Base-by-base conservation (phyloP, 2,113 vertebrate species). In the Oxyura jamaicensis region DNA sequence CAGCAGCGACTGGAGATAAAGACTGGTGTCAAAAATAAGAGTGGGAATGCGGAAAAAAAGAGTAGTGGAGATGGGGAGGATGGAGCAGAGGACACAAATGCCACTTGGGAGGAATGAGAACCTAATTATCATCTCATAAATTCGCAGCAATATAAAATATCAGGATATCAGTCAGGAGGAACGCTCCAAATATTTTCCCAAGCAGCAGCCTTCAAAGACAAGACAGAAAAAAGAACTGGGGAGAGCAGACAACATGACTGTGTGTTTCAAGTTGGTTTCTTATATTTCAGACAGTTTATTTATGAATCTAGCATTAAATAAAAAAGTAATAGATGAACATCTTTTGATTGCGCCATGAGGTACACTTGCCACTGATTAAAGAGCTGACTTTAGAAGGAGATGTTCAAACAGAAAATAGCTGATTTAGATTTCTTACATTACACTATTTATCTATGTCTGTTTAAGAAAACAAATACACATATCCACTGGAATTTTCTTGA, bases 391-490 rank as follows among this genome's bases (percentile, higher is more conserved):
- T 62, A 58, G 55, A 81, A 91, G 69, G 80, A 86, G 73, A 73
- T 60, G 17, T 82, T 58, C 69, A 82, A 90, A 82, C 4, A 88
- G 41, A 86, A 96, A 87, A 81, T 63, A 87, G 65, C 5, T 14
- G n/a, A 55, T 84, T 94, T 71, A 28, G 41, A 42, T 90, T 87
- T 88, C 83, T 91, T 90, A 83, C 67, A 53, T 96, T 95, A 82
- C 65, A 58, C 90, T 74, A 86, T 91, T 95, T 92, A 85, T 87
- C 79, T 90, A 62, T 58, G 72, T 48, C 44, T 0, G 2, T 48
- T 96, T 85, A 89, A 93, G 82, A 82, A 96, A 96, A 95, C 76
- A 95, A 89, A 94, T 88, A 90, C n/a, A 73, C 13, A 56, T 21
- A 69, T 87, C 48, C 68, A 89, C 39, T 94, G 77, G 78, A 88